These are phyloP conservation scores for Apis laboriosa DNA, from an alignment of 1,140 invertebrate species.

Conservation along the genomic window DNA sequence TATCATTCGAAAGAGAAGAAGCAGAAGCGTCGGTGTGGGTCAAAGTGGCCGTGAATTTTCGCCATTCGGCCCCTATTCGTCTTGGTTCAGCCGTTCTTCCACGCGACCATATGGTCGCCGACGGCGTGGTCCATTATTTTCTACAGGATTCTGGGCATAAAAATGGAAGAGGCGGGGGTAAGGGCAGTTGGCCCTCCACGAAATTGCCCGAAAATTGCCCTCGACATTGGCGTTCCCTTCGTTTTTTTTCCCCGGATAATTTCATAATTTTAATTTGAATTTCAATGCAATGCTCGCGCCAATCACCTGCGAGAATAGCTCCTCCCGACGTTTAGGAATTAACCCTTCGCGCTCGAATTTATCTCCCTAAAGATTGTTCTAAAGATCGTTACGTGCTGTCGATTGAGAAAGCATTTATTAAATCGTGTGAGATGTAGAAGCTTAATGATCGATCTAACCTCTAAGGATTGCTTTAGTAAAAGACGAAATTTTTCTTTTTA, in stretches of 20 bases:
- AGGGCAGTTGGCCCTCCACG: slow-evolving; percentile 45
- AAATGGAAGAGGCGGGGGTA: slow-evolving; percentile 22
- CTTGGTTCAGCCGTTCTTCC: slow-evolving; percentile 21
- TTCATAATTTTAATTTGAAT: slow-evolving; percentile 79
- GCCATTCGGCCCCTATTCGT: slow-evolving; percentile 36
- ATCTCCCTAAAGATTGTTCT: neutral
- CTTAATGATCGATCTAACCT: neutral
- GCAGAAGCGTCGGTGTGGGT: slow-evolving; percentile 53
- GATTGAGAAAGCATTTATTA: neutral
- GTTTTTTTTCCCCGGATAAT: slow-evolving; percentile 58
- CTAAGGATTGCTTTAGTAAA: no score
- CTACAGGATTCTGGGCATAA: slow-evolving; percentile 42
- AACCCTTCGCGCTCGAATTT: slow-evolving; percentile 1
- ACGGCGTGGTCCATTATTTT: slow-evolving; percentile 75
- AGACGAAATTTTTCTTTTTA: no score
- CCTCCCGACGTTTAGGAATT: neutral
- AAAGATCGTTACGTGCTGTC: neutral
- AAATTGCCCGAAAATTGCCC: slow-evolving; percentile 78
- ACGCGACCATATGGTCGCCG: slow-evolving; percentile 79
- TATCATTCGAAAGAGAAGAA: slow-evolving; percentile 37
- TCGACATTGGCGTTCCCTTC: slow-evolving; percentile 9
- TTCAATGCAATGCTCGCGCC: slow-evolving; percentile 65
- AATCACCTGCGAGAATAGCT: neutral
- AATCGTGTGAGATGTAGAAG: neutral
- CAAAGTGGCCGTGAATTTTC: slow-evolving; percentile 66